phyloP scores from a whole-genome alignment of 2,113 vertebrate species.

The Lepus europaeus region DNA sequence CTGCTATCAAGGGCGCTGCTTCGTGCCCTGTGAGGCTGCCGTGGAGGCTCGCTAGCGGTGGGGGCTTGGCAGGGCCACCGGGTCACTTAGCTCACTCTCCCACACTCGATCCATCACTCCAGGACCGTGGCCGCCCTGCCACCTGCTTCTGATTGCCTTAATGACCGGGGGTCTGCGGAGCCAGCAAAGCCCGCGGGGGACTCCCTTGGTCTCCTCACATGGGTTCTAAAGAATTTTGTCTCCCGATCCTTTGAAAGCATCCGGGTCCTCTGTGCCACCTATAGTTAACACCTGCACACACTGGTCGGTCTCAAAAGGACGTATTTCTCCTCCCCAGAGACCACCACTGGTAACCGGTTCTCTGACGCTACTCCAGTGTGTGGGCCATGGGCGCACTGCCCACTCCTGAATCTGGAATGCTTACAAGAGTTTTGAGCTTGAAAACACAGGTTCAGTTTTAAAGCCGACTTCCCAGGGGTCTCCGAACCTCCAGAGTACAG shows the following conservation, averaged over 20 bases:
- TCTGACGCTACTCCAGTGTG: fast-evolving
- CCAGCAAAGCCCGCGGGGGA: background rate
- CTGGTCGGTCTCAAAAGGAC: background rate
- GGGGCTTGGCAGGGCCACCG: constrained; percentile 30
- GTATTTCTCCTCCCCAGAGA: background rate
- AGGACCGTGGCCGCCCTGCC: background rate
- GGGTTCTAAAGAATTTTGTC: background rate
- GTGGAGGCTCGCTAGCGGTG: constrained; percentile 55
- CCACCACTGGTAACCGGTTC: fast-evolving
- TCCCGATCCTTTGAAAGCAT: constrained; percentile 1
- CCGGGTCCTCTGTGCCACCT: background rate
- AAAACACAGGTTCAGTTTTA: background rate
- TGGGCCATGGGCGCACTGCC: fast-evolving
- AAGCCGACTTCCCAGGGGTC: background rate
- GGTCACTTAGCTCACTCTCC: background rate
- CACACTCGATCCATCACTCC: constrained; percentile 12
- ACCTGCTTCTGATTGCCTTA: constrained; percentile 70
- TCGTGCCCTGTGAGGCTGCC: background rate
- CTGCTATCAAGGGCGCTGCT: too few species aligned
- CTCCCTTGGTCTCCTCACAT: background rate
- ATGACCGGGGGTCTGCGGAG: background rate
- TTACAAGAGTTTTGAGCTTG: background rate
- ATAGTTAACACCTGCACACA: too few species aligned
- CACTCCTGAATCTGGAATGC: background rate
- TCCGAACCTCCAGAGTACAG: background rate